Evolutionary conservation across 2,888 invertebrate species (phyloP).

Genomic region (Nipponacmea schrenckii): DNA sequence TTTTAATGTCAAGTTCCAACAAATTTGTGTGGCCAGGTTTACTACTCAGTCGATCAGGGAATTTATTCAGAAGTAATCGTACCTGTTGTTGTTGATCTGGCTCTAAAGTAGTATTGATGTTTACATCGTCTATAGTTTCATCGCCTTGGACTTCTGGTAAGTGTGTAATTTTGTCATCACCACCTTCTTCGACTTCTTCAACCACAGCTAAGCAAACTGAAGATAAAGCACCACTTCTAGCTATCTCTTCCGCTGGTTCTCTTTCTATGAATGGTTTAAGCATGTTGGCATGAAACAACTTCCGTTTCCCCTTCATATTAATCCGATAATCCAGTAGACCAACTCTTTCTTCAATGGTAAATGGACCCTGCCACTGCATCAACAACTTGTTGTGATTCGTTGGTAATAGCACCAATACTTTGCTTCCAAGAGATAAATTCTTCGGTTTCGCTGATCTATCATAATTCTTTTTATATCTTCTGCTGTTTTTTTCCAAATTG

Average conservation of each 20-base stretch:
- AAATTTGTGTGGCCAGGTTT: not conserved
- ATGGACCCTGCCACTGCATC: slow-evolving; percentile 32
- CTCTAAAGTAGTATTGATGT: not conserved
- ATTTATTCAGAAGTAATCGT: not conserved
- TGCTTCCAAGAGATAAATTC: slow-evolving; percentile 14
- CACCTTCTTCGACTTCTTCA: not conserved
- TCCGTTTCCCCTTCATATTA: slow-evolving; percentile 15
- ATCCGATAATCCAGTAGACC: slow-evolving; percentile 22
- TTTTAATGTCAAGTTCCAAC: not conserved
- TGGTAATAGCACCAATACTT: slow-evolving; percentile 24
- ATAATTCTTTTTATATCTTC: slow-evolving; percentile 14
- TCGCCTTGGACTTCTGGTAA: no score
- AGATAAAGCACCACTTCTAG: not conserved
- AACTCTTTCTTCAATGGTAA: slow-evolving; percentile 21
- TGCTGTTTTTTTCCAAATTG: slow-evolving; percentile 6
- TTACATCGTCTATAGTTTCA: not conserved
- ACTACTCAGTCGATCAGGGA: not conserved
- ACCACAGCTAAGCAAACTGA: not conserved
- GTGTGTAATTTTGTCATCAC: no score
- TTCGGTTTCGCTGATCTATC: slow-evolving; percentile 15
- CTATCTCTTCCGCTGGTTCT: not conserved
- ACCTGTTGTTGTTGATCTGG: not conserved
- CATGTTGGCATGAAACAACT: slow-evolving; percentile 19
- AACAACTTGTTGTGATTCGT: slow-evolving; percentile 24
- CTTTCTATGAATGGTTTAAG: slow-evolving; percentile 16